Percentiles rank a stretch among this genome's conserved stretches.
phyloP scores from a whole-genome alignment of 2,888 invertebrate genomes.

The Phasia obesa region DNA sequence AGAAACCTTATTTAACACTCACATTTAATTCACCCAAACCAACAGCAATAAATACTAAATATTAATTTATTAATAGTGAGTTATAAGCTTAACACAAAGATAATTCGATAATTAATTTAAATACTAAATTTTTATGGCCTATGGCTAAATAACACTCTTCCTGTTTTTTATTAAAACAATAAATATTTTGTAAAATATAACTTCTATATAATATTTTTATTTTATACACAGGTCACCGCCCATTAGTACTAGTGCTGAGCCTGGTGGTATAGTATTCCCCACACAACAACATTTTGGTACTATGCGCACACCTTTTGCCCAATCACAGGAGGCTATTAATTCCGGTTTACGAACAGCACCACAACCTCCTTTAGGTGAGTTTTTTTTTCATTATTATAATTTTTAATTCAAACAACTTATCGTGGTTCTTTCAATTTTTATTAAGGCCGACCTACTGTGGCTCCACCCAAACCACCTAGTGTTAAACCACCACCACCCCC shows the following conservation, averaged over 20 bases:
- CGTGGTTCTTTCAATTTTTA: conserved; percentile 3
- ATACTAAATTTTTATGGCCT: conserved; percentile 34
- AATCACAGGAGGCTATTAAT: conserved; percentile 79
- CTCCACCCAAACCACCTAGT: conserved; percentile 79
- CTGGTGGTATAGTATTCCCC: conserved; percentile 79
- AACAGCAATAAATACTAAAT: neutral
- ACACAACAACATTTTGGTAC: conserved; percentile 82
- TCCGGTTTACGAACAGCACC: conserved; percentile 79
- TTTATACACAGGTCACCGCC: conserved; percentile 80
- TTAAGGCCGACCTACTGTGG: conserved; percentile 81
- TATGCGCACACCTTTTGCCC: conserved; percentile 80
- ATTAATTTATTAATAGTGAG: neutral
- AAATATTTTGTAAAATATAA: neutral
- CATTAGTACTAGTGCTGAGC: conserved; percentile 76
- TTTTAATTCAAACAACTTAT: neutral
- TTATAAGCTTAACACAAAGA: conserved; percentile 10
- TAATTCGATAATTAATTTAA: conserved; percentile 7
- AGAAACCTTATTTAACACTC: conserved; percentile 28
- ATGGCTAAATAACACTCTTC: conserved; percentile 30
- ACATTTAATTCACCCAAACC: conserved; percentile 10
- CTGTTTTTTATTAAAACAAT: neutral
- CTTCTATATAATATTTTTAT: neutral
- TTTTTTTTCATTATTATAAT: neutral
- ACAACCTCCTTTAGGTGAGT: conserved; percentile 80
- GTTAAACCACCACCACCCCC: conserved; percentile 82